Conservation (phyloP, 2,113 vertebrate genomes). For the Eclectus roratus region DNA sequence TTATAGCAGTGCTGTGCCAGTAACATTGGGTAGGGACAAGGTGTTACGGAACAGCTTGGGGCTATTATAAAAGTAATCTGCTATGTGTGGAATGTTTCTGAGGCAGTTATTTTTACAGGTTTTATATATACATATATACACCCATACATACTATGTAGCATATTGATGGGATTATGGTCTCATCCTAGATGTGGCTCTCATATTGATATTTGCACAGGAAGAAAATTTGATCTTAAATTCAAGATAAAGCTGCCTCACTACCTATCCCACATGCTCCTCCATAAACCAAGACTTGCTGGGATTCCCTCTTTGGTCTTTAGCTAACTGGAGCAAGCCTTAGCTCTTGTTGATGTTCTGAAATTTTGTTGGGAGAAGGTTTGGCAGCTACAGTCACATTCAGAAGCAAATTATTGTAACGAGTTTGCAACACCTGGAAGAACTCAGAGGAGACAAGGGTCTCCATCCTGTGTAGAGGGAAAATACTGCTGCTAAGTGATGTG, state of each 20-base stretch:
- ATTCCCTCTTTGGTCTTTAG: neutral
- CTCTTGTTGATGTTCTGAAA: neutral
- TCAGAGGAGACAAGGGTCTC: neutral
- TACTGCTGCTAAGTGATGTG: neutral
- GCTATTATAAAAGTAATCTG: neutral
- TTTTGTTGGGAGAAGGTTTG: neutral
- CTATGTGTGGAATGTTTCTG: neutral
- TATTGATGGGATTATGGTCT: neutral
- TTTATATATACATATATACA: neutral
- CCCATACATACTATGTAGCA: neutral
- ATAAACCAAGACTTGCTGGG: neutral
- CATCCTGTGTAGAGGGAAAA: neutral
- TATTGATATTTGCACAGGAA: neutral
- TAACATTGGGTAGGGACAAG: neutral
- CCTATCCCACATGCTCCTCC: neutral
- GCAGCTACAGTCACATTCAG: neutral
- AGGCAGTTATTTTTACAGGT: neutral
- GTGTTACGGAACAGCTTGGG: neutral
- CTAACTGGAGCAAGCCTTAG: neutral
- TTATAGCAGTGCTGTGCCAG: neutral
- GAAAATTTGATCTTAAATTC: neutral
- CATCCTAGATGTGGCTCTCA: neutral
- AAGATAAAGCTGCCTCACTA: neutral
- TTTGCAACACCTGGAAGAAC: neutral
- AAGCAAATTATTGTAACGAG: neutral